Evolutionary conservation across 2,888 invertebrate species (phyloP), one percentile per base, ranked within the genome.

Genomic region (Hecatera dysodea): DNA sequence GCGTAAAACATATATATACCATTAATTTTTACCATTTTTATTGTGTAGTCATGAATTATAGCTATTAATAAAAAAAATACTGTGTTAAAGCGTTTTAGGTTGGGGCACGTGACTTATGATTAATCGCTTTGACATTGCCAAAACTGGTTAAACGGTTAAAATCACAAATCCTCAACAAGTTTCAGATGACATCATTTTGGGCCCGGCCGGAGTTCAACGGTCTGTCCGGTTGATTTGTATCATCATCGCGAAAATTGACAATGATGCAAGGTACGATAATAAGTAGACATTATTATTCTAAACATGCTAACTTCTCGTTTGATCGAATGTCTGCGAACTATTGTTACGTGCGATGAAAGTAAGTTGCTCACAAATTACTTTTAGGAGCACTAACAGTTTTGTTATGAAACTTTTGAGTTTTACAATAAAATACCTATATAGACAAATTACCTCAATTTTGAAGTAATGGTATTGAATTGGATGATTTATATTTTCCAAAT

Each of bases 181-280:
- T 67, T 36, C 8, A 1, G 48, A 75, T 83, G 80, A 80, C 82
- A 85, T 85, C 85, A 82, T 83, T 75, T 67, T 68, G n/a, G 73
- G 69, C 29, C 36, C 39, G 72, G 61, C 53, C 72, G 24, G 82
- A 75, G 84, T 82, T 84, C 76, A 81, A 67, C 57, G 64, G 61
- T 76, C 61, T 56, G 67, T 72, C 68, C 74, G 53, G 69, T 64
- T 72, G 59, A 59, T 55, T 67, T 22, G 46, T 60, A 71, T 22
- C 33, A 71, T 80, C 82, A 76, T 72, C 65, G 72, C 68, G 36
- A 70, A 71, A 67, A 72, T 57, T 66, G 29, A 42, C 60, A 63
- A 69, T 76, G 78, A 83, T 78, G 75, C 55, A 72, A 81, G 39
- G 33, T 22, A 60, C 22, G 24, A 60, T 56, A 62, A 46, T 72